Conservation (phyloP, 2,113 vertebrate species). For the Copsychus sechellarum region DNA sequence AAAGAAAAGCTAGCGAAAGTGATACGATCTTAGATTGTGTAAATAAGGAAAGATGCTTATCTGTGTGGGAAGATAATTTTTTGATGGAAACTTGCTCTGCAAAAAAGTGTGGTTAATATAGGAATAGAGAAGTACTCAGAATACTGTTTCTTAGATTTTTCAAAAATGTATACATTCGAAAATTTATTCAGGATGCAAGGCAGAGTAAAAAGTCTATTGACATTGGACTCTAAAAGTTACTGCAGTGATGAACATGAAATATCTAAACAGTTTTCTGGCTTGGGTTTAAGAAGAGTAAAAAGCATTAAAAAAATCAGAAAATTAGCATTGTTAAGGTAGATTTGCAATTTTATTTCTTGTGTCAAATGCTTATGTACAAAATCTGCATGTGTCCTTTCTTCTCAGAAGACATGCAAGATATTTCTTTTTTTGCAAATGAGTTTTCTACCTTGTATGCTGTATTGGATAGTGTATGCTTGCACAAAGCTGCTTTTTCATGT, state of each 20-base stretch:
- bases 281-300: neutral
- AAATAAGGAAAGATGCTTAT: neutral
- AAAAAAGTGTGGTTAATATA: neutral
- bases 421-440: neutral
- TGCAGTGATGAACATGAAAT: neutral
- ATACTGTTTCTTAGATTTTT: neutral
- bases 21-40: neutral
- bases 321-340: neutral
- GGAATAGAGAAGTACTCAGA: neutral
- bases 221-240: fast-evolving
- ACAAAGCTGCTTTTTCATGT: neutral
- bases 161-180: neutral
- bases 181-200: neutral
- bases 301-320: neutral
- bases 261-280: neutral
- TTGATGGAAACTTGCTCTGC: neutral
- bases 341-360: neutral
- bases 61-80: neutral
- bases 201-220: neutral
- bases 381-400: neutral
- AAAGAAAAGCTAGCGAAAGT: neutral
- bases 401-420: neutral
- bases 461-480: neutral
- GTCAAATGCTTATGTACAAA: too few species aligned
- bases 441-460: neutral